Conservation (phyloP, 2,888 invertebrate genomes). For the Thalpophila matura region DNA sequence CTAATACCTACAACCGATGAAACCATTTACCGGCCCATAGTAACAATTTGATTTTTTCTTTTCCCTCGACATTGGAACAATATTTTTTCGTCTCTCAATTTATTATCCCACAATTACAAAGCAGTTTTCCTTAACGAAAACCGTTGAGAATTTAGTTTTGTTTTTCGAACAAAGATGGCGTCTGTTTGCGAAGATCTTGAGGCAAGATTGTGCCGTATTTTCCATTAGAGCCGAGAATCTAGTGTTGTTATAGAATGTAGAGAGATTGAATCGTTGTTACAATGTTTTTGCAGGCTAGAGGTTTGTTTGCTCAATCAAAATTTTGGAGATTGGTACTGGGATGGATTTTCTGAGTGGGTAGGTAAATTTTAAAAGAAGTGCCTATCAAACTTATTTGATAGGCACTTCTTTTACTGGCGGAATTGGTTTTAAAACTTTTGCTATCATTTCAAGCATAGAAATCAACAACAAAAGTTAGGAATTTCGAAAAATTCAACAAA, state of each 20-base stretch:
- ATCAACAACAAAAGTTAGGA: too few relatives aligned
- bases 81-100: slow-evolving; percentile 63
- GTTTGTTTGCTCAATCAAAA: slow-evolving; percentile 81
- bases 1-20: slow-evolving; percentile 6
- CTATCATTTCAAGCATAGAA: background rate
- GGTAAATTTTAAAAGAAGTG: slow-evolving; percentile 36
- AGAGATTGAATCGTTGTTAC: slow-evolving; percentile 79
- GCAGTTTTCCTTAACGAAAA: slow-evolving; percentile 73
- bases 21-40: slow-evolving; percentile 27
- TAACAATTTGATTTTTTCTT: slow-evolving; percentile 59
- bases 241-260: slow-evolving; percentile 76
- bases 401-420: slow-evolving; percentile 9
- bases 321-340: slow-evolving; percentile 66
- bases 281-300: slow-evolving; percentile 72
- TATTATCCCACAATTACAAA: slow-evolving; percentile 70
- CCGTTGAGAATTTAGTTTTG: slow-evolving; percentile 70
- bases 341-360: slow-evolving; percentile 56
- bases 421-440: background rate
- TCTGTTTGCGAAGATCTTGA: slow-evolving; percentile 79
- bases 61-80: slow-evolving; percentile 45
- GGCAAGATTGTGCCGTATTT: slow-evolving; percentile 82
- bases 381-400: too few relatives aligned
- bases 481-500: too few relatives aligned
- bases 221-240: slow-evolving; percentile 75
- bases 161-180: slow-evolving; percentile 75